phyloP scores from a whole-genome alignment of 1,140 invertebrate species.

The Phocides pigmalion region DNA sequence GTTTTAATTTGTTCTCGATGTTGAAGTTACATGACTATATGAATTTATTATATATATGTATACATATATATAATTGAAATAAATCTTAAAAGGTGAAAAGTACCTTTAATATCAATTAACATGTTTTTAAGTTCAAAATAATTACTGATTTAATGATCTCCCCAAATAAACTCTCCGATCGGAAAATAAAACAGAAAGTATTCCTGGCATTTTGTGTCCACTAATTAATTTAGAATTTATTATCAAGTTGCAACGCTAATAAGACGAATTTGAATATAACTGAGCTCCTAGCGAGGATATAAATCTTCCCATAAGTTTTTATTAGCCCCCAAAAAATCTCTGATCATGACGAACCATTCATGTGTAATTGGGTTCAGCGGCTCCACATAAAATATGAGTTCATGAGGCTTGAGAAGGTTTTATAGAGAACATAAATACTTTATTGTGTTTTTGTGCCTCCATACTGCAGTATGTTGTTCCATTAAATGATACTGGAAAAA shows the following conservation, averaged over 20 bases:
- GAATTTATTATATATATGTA: too few species aligned
- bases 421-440: slow-evolving; percentile 82
- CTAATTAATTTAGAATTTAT: slow-evolving; percentile 68
- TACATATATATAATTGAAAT: too few species aligned
- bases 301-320: slow-evolving; percentile 76
- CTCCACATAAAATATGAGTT: slow-evolving; percentile 80
- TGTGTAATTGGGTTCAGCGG: slow-evolving; percentile 79
- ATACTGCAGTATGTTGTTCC: slow-evolving; percentile 46
- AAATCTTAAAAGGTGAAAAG: not conserved
- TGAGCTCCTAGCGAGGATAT: slow-evolving; percentile 62
- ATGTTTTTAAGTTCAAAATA: not conserved
- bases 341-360: slow-evolving; percentile 82
- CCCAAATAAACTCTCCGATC: slow-evolving; percentile 19
- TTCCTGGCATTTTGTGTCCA: slow-evolving; percentile 36
- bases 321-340: slow-evolving; percentile 73
- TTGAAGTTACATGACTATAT: too few species aligned
- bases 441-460: slow-evolving; percentile 74
- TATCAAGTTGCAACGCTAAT: slow-evolving; percentile 68
- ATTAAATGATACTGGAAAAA: not conserved
- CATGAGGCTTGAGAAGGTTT: slow-evolving; percentile 65
- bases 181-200: slow-evolving; percentile 22
- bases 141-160: slow-evolving; percentile 19
- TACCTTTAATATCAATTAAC: not conserved
- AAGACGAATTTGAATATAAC: slow-evolving; percentile 67
- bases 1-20: too few species aligned